Conservation (phyloP, 1,140 invertebrate species). For the Sipha flava region DNA sequence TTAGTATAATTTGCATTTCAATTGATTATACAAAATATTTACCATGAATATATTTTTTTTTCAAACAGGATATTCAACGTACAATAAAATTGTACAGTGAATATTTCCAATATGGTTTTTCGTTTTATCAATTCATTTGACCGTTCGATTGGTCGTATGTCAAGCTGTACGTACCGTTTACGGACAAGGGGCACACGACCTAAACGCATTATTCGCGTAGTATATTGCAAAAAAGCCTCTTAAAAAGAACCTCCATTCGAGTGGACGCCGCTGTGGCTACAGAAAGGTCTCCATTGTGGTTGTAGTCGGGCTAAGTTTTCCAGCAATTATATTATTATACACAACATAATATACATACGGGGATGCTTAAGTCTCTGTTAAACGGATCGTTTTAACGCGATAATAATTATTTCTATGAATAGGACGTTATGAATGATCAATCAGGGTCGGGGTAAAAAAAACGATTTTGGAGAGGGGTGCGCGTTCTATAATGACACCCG, state of each 20-base stretch:
- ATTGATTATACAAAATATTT: too few relatives aligned
- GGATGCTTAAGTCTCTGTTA: conserved; percentile 3
- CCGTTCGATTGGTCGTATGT: background rate
- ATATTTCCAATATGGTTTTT: too few relatives aligned
- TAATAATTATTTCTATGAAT: conserved; percentile 24
- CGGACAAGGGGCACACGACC: background rate
- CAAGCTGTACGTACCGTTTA: background rate
- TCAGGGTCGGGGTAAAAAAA: background rate
- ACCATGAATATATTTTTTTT: too few relatives aligned
- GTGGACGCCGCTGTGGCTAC: background rate
- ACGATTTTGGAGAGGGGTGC: background rate
- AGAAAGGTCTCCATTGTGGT: conserved; percentile 10
- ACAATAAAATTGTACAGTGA: too few relatives aligned
- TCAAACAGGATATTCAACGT: too few relatives aligned
- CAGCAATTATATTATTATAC: conserved; percentile 6
- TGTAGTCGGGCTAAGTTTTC: background rate
- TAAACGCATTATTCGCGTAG: background rate
- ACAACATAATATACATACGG: background rate
- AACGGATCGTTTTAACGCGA: conserved; percentile 26
- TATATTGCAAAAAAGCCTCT: background rate
- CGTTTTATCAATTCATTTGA: background rate
- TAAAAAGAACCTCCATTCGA: conserved; percentile 1
- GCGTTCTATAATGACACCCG: background rate
- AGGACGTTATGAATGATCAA: conserved; percentile 18
- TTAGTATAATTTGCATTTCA: too few relatives aligned